phyloP scores from a whole-genome alignment of 2,888 invertebrate species.

The Danaus chrysippus region DNA sequence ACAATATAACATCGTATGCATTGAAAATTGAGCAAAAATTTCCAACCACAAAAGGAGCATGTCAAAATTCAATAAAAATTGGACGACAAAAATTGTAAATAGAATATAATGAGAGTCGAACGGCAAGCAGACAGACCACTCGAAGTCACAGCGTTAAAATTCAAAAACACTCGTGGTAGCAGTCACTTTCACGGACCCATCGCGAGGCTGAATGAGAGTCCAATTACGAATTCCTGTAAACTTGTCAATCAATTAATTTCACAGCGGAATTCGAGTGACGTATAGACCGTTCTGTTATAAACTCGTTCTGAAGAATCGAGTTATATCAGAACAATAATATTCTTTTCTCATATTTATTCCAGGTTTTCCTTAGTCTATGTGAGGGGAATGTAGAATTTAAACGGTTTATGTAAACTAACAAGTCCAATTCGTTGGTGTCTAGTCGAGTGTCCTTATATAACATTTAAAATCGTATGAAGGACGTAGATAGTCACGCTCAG shows the following conservation, averaged over 20 bases:
- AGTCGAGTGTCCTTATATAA: constrained; percentile 11
- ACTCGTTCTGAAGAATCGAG: constrained; percentile 30
- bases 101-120: constrained; percentile 12
- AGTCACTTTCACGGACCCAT: constrained; percentile 57
- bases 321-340: no score
- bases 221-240: constrained; percentile 59
- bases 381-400: constrained; percentile 1
- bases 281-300: constrained; percentile 40
- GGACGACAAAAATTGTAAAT: neutral
- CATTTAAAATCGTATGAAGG: constrained; percentile 32
- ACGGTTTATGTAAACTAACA: constrained; percentile 1
- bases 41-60: neutral
- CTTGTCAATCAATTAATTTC: constrained; percentile 57
- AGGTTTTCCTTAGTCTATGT: no score
- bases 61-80: neutral
- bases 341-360: no score
- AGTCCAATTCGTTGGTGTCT: neutral
- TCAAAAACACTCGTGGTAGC: constrained; percentile 55
- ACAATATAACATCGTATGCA: neutral
- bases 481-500: constrained; percentile 64
- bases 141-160: constrained; percentile 55
- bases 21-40: neutral
- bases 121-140: constrained; percentile 49
- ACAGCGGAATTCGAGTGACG: constrained; percentile 12
- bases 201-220: constrained; percentile 50